Base-by-base conservation (phyloP, 2,113 vertebrate species). In the Chlorodrepanis virens region DNA sequence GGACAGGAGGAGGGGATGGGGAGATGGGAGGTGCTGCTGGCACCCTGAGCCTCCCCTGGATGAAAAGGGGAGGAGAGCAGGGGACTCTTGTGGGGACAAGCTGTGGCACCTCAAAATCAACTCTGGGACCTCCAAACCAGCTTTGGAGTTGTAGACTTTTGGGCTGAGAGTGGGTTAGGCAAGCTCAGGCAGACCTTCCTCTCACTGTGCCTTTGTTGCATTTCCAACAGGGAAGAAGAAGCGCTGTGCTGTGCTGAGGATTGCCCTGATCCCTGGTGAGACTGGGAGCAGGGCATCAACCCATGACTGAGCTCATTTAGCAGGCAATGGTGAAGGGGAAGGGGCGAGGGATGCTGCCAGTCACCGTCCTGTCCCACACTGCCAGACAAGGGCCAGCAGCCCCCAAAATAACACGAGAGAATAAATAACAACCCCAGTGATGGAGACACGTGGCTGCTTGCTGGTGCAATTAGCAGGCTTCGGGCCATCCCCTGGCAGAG, bases 401-500 rank as follows among this genome's bases (percentile, higher is more conserved):
- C 33, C 59, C 69, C 29, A 35, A n/a, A 87, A 54, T 3, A 3
- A 63, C 56, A 45, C 10, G 49, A 78, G 72, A 79, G n/a, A 61
- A 63, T 22, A 71, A 61, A 63, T 14, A 77, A 87, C 42, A 80
- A 10, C 56, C 42, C 28, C 3, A 7, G 64, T 1, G 22, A 89
- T 33, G 69, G 42, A 78, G 47, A 87, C 79, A 76, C 39, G 49
- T 12, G 47, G 40, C 81, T 83, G 61, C 78, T 84, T 8, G 5
- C 77, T 80, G 78, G 65, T 21, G 9, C 83, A 93, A 94, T 95
- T 92, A 93, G 74, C 70, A 74, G 87, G 61, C 79, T 92, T 47
- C 0, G 10, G 64, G 84, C 72, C 91, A 92, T 65, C 65, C 81
- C 80, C 69, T 92, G 84, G 83, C 85, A 87, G 57, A 61, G 71